Evolutionary conservation across 35 echinoderm and acorn worm genomes (phyloP).

Genomic region (Ophiothrix spiculata): DNA sequence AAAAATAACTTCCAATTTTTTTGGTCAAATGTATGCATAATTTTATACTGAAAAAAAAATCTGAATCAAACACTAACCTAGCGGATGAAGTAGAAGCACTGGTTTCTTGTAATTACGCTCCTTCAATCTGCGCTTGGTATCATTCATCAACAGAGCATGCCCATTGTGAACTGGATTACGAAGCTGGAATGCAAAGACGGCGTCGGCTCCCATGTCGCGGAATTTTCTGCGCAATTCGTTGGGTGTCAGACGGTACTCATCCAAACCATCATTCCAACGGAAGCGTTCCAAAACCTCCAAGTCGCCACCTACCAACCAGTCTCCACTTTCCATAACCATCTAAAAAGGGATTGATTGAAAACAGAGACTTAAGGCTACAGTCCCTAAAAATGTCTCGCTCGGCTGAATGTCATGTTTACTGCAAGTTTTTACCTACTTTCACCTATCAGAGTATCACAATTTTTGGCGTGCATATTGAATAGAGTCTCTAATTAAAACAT

Average conservation of each 20-base stretch:
- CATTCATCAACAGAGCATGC: constrained; percentile 97
- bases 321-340: constrained; percentile 99
- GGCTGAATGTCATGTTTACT: too few species aligned
- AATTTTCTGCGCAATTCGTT: constrained; percentile 78
- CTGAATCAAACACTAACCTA: constrained; percentile 73
- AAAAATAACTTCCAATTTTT: too few species aligned
- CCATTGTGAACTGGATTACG: constrained; percentile 98
- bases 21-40: too few species aligned
- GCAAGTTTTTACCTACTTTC: too few species aligned
- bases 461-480: too few species aligned
- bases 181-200: constrained; percentile 98
- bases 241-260: constrained; percentile 84
- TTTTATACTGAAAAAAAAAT: too few species aligned
- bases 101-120: constrained; percentile 92
- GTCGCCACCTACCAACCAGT: constrained; percentile 92
- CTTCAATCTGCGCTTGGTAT: constrained; percentile 82
- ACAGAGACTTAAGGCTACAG: too few species aligned
- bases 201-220: constrained; percentile 71
- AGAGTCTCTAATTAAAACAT: too few species aligned
- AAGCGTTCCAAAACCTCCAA: constrained; percentile 86
- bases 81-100: constrained; percentile 83
- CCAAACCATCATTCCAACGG: constrained; percentile 89
- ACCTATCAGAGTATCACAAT: too few species aligned
- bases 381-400: too few species aligned
- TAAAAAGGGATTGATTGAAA: constrained; percentile 19